phyloP scores from a whole-genome alignment of 2,888 invertebrate genomes.

The Drosophila differens region DNA sequence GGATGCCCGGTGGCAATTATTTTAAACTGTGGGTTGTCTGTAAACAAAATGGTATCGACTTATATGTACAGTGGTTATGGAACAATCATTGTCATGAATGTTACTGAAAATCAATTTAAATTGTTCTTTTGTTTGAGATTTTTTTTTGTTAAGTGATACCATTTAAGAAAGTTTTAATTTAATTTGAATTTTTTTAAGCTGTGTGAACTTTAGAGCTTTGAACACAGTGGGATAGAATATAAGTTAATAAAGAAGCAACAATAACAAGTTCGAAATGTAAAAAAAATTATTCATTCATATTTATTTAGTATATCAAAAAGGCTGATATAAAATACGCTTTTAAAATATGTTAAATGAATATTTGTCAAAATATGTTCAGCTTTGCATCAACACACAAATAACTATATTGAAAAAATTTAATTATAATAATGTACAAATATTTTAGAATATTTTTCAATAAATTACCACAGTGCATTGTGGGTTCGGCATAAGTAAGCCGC shows the following conservation, averaged over 20 bases:
- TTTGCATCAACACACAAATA: not conserved
- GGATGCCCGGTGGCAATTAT: slow-evolving; percentile 67
- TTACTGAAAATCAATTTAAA: not conserved
- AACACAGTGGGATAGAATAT: not conserved
- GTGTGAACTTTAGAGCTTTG: not conserved
- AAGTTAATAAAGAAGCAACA: not conserved
- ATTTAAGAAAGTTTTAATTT: not conserved
- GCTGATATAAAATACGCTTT: not conserved
- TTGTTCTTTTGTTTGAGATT: not conserved
- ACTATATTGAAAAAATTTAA: not conserved
- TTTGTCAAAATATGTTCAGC: not conserved
- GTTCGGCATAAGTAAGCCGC: slow-evolving; percentile 42
- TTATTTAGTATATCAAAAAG: no score
- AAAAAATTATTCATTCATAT: no score
- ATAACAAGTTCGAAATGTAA: not conserved
- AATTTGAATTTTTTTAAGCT: not conserved
- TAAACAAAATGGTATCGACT: slow-evolving; percentile 43
- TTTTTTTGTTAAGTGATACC: not conserved
- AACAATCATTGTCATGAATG: not conserved
- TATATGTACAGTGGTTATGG: slow-evolving; percentile 38
- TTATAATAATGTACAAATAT: not conserved
- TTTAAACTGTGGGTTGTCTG: slow-evolving; percentile 71
- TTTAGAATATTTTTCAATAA: not conserved
- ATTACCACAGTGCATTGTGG: slow-evolving; percentile 50
- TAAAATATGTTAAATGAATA: not conserved